These are phyloP conservation scores for Liolophura sinensis DNA, from an alignment of 1,140 invertebrate genomes.

Conservation along the genomic window DNA sequence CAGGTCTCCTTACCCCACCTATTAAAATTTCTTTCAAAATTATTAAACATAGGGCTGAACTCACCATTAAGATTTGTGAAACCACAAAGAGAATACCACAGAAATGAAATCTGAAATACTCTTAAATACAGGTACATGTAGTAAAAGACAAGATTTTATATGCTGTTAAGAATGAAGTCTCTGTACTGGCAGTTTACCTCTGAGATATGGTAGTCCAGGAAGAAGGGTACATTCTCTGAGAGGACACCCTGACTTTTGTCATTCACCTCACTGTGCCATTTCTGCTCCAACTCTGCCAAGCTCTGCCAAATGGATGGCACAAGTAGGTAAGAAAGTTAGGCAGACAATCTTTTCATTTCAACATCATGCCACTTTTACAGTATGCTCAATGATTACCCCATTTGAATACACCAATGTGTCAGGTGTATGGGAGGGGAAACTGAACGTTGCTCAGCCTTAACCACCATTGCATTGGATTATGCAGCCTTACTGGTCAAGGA, in stretches of 20 bases:
- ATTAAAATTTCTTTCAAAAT: too few species aligned
- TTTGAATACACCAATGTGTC: too few species aligned
- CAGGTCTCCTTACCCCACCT: too few species aligned
- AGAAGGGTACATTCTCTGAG: slow-evolving; percentile 40
- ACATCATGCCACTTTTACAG: too few species aligned
- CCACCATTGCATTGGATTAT: too few species aligned
- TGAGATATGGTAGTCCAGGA: slow-evolving; percentile 54
- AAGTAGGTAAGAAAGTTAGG: not conserved
- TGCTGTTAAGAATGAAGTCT: not conserved
- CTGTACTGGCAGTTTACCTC: slow-evolving; percentile 40
- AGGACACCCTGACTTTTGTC: slow-evolving; percentile 38
- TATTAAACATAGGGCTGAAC: too few species aligned
- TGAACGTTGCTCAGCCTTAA: too few species aligned
- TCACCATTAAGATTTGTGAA: too few species aligned
- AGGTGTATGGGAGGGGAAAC: too few species aligned
- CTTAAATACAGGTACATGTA: not conserved
- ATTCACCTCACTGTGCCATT: slow-evolving; percentile 52
- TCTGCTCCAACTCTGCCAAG: slow-evolving; percentile 55
- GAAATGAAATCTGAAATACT: not conserved
- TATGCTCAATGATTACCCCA: too few species aligned
- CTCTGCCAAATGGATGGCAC: slow-evolving; percentile 31
- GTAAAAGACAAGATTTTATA: not conserved
- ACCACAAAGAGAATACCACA: too few species aligned
- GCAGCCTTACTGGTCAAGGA: too few species aligned
- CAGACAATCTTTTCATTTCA: not conserved